Evolutionary conservation across 2,888 invertebrate species (phyloP), one percentile per base, ranked within the genome.

Genomic region (Timema podura): DNA sequence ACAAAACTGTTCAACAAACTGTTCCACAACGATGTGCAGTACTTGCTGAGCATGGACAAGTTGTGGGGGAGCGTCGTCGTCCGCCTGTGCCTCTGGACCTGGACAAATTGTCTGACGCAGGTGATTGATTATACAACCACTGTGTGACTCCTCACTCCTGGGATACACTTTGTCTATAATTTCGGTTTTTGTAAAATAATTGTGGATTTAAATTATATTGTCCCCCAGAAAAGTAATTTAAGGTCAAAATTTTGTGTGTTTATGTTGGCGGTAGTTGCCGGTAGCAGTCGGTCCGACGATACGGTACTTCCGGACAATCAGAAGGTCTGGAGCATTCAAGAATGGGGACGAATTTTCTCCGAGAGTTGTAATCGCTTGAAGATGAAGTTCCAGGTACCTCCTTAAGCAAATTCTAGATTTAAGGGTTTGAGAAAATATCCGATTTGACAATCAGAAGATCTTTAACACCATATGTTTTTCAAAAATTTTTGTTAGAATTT

Each of bases 11-110:
- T 98, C 78, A 88, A 90, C 57, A 99, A 99, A 83, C 87, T 99
- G 71, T 99, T 98, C 82, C 85, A 88, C 73, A 95, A 96, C 79
- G 99, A 99, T 80, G 96, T 99, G 68, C 89, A 92, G 72, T 98
- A 98, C 81, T 85, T 99, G 73, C 83, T 98, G 70, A 91, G 90
- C 5, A 98, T 99, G 98, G 89, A 91, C 76, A 93, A 96, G 79
- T 83, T 99, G 68, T 99, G 99, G 99, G 93, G 94, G 81, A 91
- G 89, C 71, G 3, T 30, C 87, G 98, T 47, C 87, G 89, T 75
- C 88, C 93, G 0, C 99, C 99, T 0, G 87, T 85, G 2, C 95
- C 96, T 0, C 80, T 96, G 51, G 61, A 66, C n/a, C 77, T 72
- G 73, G 68, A 69, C 65, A 68, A 72, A 48, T 70, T 76, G 65